phyloP scores from a whole-genome alignment of 2,888 invertebrate genomes.

The Dolomedes plantarius region DNA sequence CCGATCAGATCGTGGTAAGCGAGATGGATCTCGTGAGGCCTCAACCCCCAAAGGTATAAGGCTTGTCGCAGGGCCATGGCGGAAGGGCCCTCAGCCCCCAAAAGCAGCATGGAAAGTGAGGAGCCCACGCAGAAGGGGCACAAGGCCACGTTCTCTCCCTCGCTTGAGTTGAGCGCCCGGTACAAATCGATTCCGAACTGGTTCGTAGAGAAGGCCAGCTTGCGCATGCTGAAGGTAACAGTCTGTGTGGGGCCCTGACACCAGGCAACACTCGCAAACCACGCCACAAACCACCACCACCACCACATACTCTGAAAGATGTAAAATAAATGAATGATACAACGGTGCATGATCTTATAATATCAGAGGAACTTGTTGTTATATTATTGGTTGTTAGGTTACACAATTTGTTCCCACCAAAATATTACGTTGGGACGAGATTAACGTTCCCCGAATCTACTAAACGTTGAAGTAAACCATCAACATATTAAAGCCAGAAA shows the following conservation, averaged over 20 bases:
- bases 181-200: slow-evolving; percentile 74
- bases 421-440: too few species aligned
- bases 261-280: not conserved
- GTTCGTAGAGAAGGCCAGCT: slow-evolving; percentile 74
- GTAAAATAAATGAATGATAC: too few species aligned
- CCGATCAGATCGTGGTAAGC: slow-evolving; percentile 73
- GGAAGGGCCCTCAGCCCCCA: slow-evolving; percentile 72
- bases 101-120: slow-evolving; percentile 73
- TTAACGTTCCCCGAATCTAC: too few species aligned
- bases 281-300: not conserved
- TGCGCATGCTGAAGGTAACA: slow-evolving; percentile 73
- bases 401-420: too few species aligned
- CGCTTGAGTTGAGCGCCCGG: slow-evolving; percentile 71
- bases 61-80: slow-evolving; percentile 73
- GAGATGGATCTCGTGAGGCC: slow-evolving; percentile 73
- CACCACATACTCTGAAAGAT: too few species aligned
- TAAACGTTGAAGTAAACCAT: too few species aligned
- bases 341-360: too few species aligned
- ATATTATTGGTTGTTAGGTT: too few species aligned
- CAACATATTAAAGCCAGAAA: too few species aligned
- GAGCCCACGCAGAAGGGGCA: slow-evolving; percentile 74
- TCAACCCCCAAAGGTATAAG: slow-evolving; percentile 73
- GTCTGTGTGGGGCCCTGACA: slow-evolving; percentile 50
- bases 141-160: slow-evolving; percentile 68
- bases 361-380: too few species aligned